phyloP scores from a whole-genome alignment of 2,113 vertebrate species.

The Rhinoptilus africanus region DNA sequence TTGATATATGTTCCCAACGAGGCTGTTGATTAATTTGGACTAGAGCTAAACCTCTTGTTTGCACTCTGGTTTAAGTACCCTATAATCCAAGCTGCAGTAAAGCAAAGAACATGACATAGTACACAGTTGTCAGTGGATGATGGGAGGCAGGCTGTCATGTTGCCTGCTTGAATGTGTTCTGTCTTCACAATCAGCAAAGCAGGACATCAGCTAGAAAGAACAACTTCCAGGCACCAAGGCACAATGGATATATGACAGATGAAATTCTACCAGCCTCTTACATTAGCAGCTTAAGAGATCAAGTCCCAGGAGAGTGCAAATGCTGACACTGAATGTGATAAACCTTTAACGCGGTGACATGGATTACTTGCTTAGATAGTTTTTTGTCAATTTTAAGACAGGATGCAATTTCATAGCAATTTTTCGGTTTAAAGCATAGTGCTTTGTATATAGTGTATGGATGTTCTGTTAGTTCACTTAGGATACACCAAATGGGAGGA shows the following conservation, averaged over 20 bases:
- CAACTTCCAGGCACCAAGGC: background rate
- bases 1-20: accelerated
- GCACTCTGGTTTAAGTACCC: background rate
- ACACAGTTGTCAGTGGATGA: background rate
- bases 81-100: background rate
- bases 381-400: background rate
- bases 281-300: background rate
- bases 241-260: background rate
- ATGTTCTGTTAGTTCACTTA: background rate
- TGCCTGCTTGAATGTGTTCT: background rate
- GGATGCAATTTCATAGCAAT: background rate
- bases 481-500: background rate
- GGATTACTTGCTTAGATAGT: background rate
- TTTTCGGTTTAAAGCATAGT: background rate
- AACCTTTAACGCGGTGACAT: background rate
- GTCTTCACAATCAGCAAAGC: background rate
- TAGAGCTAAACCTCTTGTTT: background rate
- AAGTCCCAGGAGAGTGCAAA: background rate
- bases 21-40: background rate
- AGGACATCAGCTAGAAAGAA: background rate
- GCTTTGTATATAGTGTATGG: background rate
- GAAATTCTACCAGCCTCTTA: background rate
- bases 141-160: background rate
- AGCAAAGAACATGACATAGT: background rate
- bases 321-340: background rate